A percentile compares a stretch with the other conserved stretches of the same genome.
phyloP scores from a whole-genome alignment of 2,888 invertebrate genomes.

The Philaethria dido region DNA sequence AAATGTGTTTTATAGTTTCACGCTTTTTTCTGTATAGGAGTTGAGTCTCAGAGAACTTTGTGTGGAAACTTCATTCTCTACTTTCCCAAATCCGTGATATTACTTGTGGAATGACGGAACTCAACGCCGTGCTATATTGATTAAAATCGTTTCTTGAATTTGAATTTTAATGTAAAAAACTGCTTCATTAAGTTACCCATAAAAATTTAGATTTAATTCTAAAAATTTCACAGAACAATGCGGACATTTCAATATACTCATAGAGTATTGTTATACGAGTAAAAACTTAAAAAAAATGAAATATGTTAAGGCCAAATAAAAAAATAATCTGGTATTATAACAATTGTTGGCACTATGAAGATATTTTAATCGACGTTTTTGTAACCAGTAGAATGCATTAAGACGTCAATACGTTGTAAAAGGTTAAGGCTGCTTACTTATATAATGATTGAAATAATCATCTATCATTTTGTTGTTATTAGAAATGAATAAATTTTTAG shows the following conservation, averaged over 20 bases:
- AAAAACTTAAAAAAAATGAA: slow-evolving; percentile 5
- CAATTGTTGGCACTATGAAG: slow-evolving; percentile 32
- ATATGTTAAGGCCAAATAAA: not conserved
- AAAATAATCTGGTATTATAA: slow-evolving; percentile 11
- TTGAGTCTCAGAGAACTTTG: too few relatives aligned
- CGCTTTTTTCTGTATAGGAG: too few relatives aligned
- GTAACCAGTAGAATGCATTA: slow-evolving; percentile 38
- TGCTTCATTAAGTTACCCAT: too few relatives aligned
- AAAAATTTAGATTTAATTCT: not conserved
- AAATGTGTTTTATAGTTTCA: too few relatives aligned
- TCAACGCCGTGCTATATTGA: too few relatives aligned
- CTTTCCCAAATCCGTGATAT: too few relatives aligned
- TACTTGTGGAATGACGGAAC: too few relatives aligned
- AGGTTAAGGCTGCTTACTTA: slow-evolving; percentile 69
- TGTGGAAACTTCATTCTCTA: too few relatives aligned
- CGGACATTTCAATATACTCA: not conserved
- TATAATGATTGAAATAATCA: slow-evolving; percentile 50
- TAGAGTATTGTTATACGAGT: too few relatives aligned
- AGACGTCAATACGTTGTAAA: slow-evolving; percentile 57
- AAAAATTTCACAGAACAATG: not conserved
- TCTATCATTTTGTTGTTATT: slow-evolving; percentile 13
- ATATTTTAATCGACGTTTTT: slow-evolving; percentile 41
- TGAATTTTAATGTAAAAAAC: too few relatives aligned
- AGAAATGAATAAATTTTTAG: not conserved
- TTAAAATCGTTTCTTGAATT: too few relatives aligned